Percentiles rank a stretch among this genome's conserved stretches.
These are phyloP conservation scores for Pharmacophagus antenor DNA, from an alignment of 2,888 invertebrate species.

Conservation along the genomic window DNA sequence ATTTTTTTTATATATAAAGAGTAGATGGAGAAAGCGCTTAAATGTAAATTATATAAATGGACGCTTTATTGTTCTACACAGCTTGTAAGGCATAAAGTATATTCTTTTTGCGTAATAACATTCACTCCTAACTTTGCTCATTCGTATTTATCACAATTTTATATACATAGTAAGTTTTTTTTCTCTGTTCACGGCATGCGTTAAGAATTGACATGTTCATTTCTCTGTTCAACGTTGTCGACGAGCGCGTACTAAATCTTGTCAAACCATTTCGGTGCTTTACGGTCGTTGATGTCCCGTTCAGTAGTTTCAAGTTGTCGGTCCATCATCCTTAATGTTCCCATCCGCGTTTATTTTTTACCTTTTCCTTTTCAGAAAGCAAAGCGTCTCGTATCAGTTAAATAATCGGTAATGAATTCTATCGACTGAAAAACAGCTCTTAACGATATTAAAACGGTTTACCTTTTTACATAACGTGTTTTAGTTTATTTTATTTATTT, in stretches of 20 bases:
- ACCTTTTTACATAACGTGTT: no score
- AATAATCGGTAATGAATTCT: constrained; percentile 18
- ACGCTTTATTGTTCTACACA: not conserved
- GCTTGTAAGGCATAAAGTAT: not conserved
- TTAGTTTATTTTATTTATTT: no score
- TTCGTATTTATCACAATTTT: not conserved
- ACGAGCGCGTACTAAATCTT: constrained; percentile 23
- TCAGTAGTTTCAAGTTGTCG: constrained; percentile 22
- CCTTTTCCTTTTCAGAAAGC: constrained; percentile 11
- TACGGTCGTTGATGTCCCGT: constrained; percentile 26
- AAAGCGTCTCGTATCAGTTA: constrained; percentile 10
- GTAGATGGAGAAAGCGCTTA: no score
- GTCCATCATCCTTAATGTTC: constrained; percentile 22
- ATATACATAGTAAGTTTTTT: not conserved
- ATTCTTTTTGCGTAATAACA: not conserved
- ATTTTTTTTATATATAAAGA: no score
- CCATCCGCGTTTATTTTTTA: constrained; percentile 17
- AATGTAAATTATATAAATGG: no score
- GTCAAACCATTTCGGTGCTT: constrained; percentile 24
- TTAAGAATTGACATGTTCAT: constrained; percentile 11
- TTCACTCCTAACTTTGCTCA: not conserved
- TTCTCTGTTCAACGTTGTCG: constrained; percentile 10
- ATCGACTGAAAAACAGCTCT: constrained; percentile 11
- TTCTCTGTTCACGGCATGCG: not conserved
- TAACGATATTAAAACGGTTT: constrained; percentile 1